Evolutionary conservation across 92 coral and sea anemone species (phyloP), one percentile per base, ranked within the genome.

Genomic region (Epizoanthus fatuus): DNA sequence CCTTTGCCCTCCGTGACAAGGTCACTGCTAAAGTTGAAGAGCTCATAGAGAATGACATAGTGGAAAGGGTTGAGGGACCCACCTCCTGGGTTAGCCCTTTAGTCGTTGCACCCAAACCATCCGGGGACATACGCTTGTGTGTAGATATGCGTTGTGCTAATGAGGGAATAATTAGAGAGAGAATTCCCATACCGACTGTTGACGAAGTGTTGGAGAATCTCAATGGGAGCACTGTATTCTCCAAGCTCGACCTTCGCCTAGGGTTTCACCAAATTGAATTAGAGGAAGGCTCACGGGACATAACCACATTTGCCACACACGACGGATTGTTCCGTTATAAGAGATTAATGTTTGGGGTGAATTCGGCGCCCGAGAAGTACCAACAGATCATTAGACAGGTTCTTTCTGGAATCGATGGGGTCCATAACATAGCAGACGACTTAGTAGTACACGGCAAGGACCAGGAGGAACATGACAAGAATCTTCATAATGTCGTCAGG

Each of bases 211-310:
- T 86, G 11, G 86, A 86, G 76, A 45, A 74, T 22, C 42, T 86
- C 68, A 86, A 78, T 78, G 90, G 85, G 5, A 78, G 85, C 73
- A 56, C 79, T 1, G 70, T 88, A 3, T 81, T 91, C 58, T 71
- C 87, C 0, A 76, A 63, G 77, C 72, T 91, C 25, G 94, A 91
- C 45, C 71, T 91, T 42, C 77, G 79, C 15, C 54, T 13, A 9
- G 92, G 92, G 17, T 91, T 83, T 80, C 90, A 88, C 42, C 92
- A 92, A 37, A 64, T 88, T 9, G 92, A 91, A 55, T 67, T 91
- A 32, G 60, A 82, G 16, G 47, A n/a, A 47, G 70, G 42, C 38
- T 44, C 85, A 12, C 47, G 92, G 35, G 80, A 70, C 52, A 84
- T 88, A 17, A 88, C 95, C 10, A 88, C 95, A 11, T 91, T 88